Evolutionary conservation across 30 jellyfish, hydroid and myxozoan genomes (phyloP).

Genomic region (Aurelia sp.): DNA sequence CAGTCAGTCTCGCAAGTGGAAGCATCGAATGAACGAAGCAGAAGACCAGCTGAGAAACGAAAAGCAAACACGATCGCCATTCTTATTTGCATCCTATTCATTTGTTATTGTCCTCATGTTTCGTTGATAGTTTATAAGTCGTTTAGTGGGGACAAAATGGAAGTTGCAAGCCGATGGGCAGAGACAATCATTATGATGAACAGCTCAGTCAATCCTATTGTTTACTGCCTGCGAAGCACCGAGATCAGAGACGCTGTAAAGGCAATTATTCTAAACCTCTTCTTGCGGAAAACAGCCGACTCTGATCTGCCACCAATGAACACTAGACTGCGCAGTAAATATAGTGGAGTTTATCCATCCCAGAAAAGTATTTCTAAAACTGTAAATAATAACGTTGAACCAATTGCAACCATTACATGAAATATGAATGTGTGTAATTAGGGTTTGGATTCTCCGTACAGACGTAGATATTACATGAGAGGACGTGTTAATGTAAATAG

Average conservation of each 20-base stretch:
- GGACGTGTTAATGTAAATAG: no score
- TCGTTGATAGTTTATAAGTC: slow-evolving; percentile 39
- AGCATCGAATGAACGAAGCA: slow-evolving; percentile 16
- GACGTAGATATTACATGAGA: no score
- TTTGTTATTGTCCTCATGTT: slow-evolving; percentile 71
- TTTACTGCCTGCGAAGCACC: slow-evolving; percentile 47
- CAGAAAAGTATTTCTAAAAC: no score
- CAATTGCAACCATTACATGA: no score
- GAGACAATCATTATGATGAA: slow-evolving; percentile 41
- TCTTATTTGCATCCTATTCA: slow-evolving; percentile 32
- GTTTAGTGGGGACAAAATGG: slow-evolving; percentile 1
- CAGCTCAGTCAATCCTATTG: slow-evolving; percentile 50
- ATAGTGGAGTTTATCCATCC: no score
- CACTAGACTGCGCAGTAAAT: no score
- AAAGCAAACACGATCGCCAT: slow-evolving; percentile 59
- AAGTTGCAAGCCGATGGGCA: slow-evolving; percentile 18
- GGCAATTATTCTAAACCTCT: background rate
- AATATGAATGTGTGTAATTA: no score
- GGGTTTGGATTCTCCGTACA: no score
- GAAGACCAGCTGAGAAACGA: slow-evolving; percentile 49
- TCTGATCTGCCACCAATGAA: no score
- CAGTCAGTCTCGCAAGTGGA: slow-evolving; percentile 53
- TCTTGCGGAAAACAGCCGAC: no score
- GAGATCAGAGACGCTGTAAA: slow-evolving; percentile 48
- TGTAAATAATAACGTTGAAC: no score